Percentiles rank a stretch among this genome's conserved stretches.
These are phyloP conservation scores for Phalera bucephala DNA, from an alignment of 2,888 invertebrate species.

Conservation along the genomic window DNA sequence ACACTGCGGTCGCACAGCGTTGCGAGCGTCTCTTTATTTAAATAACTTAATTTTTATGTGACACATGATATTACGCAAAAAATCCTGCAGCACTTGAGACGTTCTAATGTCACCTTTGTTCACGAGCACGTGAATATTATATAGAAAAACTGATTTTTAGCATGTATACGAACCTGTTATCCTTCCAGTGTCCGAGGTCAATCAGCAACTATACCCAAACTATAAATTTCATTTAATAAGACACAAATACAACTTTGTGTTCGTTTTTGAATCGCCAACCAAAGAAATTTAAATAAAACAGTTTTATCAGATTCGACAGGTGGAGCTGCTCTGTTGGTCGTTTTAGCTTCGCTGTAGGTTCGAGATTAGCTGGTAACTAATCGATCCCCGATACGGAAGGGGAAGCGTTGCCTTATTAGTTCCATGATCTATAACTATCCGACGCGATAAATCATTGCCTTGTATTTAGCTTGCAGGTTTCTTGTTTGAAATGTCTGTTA, in stretches of 20 bases:
- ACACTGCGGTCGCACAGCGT: no score
- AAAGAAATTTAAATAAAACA: slow-evolving; percentile 82
- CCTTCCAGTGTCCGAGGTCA: slow-evolving; percentile 77
- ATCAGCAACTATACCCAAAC: slow-evolving; percentile 77
- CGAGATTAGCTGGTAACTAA: slow-evolving; percentile 75
- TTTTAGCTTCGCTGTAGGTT: slow-evolving; percentile 81
- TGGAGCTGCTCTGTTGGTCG: slow-evolving; percentile 62
- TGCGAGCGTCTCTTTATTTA: no score
- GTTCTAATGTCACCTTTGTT: slow-evolving; percentile 16
- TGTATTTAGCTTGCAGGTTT: background rate
- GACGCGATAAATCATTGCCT: slow-evolving; percentile 19
- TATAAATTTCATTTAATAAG: slow-evolving; percentile 83
- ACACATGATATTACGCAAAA: no score
- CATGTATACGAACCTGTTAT: slow-evolving; percentile 63
- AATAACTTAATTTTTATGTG: no score
- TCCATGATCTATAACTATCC: slow-evolving; percentile 39
- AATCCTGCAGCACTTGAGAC: slow-evolving; percentile 19
- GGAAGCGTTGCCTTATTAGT: slow-evolving; percentile 53
- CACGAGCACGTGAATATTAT: slow-evolving; percentile 32
- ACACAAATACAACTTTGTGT: slow-evolving; percentile 76
- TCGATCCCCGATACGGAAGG: slow-evolving; percentile 69
- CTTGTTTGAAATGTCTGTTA: no score
- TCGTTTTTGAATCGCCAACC: slow-evolving; percentile 75
- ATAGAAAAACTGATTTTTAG: slow-evolving; percentile 58
- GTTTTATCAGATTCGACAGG: slow-evolving; percentile 83